Evolutionary conservation across 2,113 vertebrate genomes (phyloP).

Genomic region (Paedocypris sp.): DNA sequence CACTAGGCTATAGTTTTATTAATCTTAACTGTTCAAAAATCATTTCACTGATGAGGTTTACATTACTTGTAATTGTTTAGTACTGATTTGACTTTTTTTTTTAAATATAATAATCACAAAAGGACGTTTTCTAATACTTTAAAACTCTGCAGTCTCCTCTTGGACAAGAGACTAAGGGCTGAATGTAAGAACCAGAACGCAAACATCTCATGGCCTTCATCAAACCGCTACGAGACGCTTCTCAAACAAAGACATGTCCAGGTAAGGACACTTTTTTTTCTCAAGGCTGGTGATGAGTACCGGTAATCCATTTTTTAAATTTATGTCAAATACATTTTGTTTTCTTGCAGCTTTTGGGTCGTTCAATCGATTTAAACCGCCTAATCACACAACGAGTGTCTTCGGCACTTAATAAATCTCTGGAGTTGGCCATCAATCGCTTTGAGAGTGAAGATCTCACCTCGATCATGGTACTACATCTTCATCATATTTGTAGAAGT

Average conservation of each 20-base stretch:
- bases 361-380: conserved; percentile 78
- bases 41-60: too few relatives aligned
- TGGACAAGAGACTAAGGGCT: conserved; percentile 74
- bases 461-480: conserved; percentile 70
- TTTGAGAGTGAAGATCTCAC: conserved; percentile 83
- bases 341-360: conserved; percentile 66
- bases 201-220: conserved; percentile 64
- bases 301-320: too few relatives aligned
- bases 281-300: background rate
- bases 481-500: too few relatives aligned
- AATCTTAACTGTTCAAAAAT: too few relatives aligned
- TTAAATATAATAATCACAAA: too few relatives aligned
- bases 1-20: too few relatives aligned
- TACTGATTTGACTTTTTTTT: too few relatives aligned
- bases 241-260: conserved; percentile 82
- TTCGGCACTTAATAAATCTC: conserved; percentile 70
- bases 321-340: background rate
- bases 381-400: conserved; percentile 79
- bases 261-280: conserved; percentile 46
- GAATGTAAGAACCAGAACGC: conserved; percentile 80
- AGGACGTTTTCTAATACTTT: too few relatives aligned
- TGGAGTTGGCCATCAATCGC: conserved; percentile 74
- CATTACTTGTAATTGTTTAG: too few relatives aligned
- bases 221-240: conserved; percentile 76
- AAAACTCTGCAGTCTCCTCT: conserved; percentile 64